Evolutionary conservation across 2,113 vertebrate species (phyloP), one percentile per base, ranked within the genome.

Genomic region (Puntigrus tetrazona): DNA sequence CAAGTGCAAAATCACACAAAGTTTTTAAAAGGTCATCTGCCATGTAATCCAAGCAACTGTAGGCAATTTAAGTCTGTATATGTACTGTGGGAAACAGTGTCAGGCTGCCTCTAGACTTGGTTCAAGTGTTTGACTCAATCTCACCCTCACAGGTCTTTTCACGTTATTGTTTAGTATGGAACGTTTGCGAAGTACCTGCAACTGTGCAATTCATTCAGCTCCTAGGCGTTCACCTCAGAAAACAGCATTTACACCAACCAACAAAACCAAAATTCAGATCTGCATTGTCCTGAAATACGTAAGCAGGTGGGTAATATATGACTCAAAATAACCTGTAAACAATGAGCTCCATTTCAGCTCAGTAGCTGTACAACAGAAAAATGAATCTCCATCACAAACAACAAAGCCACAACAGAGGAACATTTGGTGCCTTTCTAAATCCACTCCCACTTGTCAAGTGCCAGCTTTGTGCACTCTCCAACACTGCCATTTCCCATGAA

Each of bases 381-480:
- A 45, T 20, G 3, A 50, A 31, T 31, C 76, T 78, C 76, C 38
- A 45, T 43, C 9, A 45, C n/a, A 43, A 80, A 59, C 34, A 78
- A 80, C 16, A 31, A 29, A 80, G 25, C 38, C 31, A 78, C 31
- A 27, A 63, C 38, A 63, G 13, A 80, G 25, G 38, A 80, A 65
- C 57, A 80, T 61, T 29, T 45, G 36, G 57, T 45, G n/a, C 78
- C 57, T 61, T 78, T 80, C 38, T 80, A 80, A 78, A 70, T 43
- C 61, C 25, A 69, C 74, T 47, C 43, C 63, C 20, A 43, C 20
- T 38, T 27, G 8, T 81, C 4, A 20, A 70, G 18, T 16, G 8
- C 43, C 67, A 41, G 76, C 57, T 65, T 50, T 29, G n/a, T 29
- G 59, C 55, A 22, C 11, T 86, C 29, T 36, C 43, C 50, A 61